Evolutionary conservation across 1,140 invertebrate species (phyloP).

Genomic region (Leptinotarsa texana): DNA sequence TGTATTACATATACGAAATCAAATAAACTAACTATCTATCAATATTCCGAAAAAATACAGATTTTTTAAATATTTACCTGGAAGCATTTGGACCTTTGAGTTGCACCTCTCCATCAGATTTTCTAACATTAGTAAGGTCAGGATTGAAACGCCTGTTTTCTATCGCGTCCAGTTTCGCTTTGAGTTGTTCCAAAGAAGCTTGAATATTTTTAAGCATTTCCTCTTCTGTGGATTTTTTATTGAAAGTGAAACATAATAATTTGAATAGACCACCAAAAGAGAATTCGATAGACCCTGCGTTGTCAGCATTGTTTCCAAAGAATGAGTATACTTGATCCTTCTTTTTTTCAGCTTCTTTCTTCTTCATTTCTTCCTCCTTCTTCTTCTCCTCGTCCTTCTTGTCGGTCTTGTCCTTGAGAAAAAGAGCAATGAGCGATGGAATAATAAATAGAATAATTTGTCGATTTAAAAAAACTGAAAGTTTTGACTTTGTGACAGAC

Average conservation of each 20-base stretch:
- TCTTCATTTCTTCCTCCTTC: slow-evolving; percentile 23
- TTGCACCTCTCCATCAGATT: background rate
- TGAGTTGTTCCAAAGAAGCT: slow-evolving; percentile 30
- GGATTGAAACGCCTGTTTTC: slow-evolving; percentile 19
- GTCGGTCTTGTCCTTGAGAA: slow-evolving; percentile 20
- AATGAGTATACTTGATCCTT: slow-evolving; percentile 38
- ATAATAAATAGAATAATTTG: too few species aligned
- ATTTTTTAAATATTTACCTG: background rate
- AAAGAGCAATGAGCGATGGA: background rate
- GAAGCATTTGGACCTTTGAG: slow-evolving; percentile 29
- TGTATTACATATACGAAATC: too few species aligned
- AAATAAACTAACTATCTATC: too few species aligned
- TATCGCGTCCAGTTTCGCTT: slow-evolving; percentile 32
- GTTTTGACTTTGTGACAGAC: too few species aligned
- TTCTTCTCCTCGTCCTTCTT: slow-evolving; percentile 24
- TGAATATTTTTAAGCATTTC: slow-evolving; percentile 61
- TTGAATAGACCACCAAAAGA: slow-evolving; percentile 66
- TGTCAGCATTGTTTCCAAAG: slow-evolving; percentile 53
- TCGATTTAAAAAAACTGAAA: too few species aligned
- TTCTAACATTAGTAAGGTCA: background rate
- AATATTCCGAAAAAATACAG: too few species aligned
- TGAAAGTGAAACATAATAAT: slow-evolving; percentile 65
- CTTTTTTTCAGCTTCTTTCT: slow-evolving; percentile 30
- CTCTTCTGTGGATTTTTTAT: slow-evolving; percentile 59
- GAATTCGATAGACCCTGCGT: slow-evolving; percentile 66